phyloP scores from a whole-genome alignment of 2,797 vertebrate genomes.

The Notolepis coatsorum region DNA sequence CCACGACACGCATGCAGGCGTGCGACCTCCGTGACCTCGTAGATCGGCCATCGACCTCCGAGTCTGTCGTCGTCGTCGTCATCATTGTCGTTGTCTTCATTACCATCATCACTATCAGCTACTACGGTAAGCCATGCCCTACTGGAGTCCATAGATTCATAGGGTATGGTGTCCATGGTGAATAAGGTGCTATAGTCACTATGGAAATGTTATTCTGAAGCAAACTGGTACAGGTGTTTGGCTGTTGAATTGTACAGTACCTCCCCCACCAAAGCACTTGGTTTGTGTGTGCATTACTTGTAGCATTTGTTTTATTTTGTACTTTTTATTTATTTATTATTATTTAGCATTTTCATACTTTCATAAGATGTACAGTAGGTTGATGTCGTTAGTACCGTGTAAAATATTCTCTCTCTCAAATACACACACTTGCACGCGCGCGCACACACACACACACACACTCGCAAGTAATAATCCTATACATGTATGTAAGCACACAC shows the following conservation, averaged over 20 bases:
- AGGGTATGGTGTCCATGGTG: constrained; percentile 70
- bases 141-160: constrained; percentile 57
- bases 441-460: constrained; percentile 10
- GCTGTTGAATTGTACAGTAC: constrained; percentile 44
- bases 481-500: constrained; percentile 3
- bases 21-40: constrained; percentile 31
- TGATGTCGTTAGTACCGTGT: constrained; percentile 65
- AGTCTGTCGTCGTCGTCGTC: constrained; percentile 13
- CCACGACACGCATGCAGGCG: constrained; percentile 44
- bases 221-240: constrained; percentile 56
- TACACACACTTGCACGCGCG: neutral
- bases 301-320: constrained; percentile 54
- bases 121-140: constrained; percentile 60
- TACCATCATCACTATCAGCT: constrained; percentile 52
- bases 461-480: neutral
- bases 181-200: constrained; percentile 79
- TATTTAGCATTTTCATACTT: constrained; percentile 54
- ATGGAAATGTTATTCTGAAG: constrained; percentile 72
- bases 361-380: constrained; percentile 60
- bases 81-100: constrained; percentile 14
- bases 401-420: constrained; percentile 31
- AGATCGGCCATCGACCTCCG: constrained; percentile 13
- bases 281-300: constrained; percentile 68
- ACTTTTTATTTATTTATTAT: constrained; percentile 26
- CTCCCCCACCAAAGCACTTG: constrained; percentile 72